Base-by-base conservation (phyloP, 2,113 vertebrate species). In the Barbus barbus region DNA sequence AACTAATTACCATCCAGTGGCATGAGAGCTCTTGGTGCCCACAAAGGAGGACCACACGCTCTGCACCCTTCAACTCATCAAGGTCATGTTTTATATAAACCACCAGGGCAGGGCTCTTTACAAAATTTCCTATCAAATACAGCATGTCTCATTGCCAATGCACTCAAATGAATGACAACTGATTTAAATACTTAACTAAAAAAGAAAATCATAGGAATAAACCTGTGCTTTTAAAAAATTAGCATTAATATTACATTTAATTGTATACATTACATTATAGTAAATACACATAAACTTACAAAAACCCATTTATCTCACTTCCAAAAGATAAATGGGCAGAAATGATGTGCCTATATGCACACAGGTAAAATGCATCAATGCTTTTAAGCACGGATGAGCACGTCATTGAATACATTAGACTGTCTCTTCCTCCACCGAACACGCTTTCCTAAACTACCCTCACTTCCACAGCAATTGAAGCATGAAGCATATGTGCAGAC, bases 1-100 rank as follows among this genome's bases (percentile, higher is more conserved):
- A 88, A 88, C 83, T 91, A 89, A 91, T 90, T 91, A 91, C 78
- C 86, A 89, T 63, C 81, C 77, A n/a, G 85, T 78, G 86, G 86
- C 89, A 90, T 88, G 88, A 90, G 87, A 88, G 82, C 80, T 88
- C 80, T 78, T 18, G 41, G 81, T 76, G 26, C 80, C 58, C 77
- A 72, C 61, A 73, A 81, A 41, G 81, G 86, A 87, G 86, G 78
- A 86, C 85, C 88, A 89, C 86, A 73, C 53, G 22, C 77, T 83
- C 26, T 26, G 36, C 11, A 63, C 65, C 31, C 44, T 71, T 36
- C 5, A 74, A 74, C 60, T 65, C 76, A 67, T 76, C 85, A 84
- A 86, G 77, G 67, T 67, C 84, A 48, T 11, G 8, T 74, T 81
- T 82, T 63, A 82, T 41, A 71, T 31, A 26, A 76, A 33, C 44